Evolutionary conservation across 2,113 vertebrate genomes (phyloP).

Genomic region (Oceanites oceanicus): DNA sequence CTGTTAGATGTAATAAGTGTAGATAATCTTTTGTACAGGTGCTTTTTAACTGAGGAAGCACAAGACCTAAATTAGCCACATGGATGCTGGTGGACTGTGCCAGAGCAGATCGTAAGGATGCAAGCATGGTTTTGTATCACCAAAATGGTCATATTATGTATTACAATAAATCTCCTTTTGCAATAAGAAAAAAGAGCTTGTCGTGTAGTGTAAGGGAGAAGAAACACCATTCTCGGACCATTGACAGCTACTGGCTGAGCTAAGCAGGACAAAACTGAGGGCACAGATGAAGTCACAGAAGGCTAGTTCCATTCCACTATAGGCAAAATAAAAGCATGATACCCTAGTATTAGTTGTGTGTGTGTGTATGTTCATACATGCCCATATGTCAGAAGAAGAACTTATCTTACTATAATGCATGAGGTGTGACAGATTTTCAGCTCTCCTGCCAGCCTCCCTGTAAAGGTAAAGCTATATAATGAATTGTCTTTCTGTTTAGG

Average conservation of each 20-base stretch:
- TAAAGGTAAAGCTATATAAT: neutral
- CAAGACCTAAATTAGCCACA: conserved; percentile 43
- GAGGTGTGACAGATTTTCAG: neutral
- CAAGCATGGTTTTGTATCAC: conserved; percentile 5
- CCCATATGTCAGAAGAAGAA: neutral
- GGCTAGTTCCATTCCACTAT: neutral
- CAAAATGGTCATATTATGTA: neutral
- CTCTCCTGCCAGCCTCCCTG: neutral
- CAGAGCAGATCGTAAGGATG: conserved; percentile 15
- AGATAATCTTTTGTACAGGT: conserved; percentile 78
- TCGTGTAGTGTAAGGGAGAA: neutral
- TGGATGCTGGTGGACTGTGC: conserved; percentile 2
- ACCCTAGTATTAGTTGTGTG: neutral
- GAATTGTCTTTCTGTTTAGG: neutral
- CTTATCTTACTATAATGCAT: neutral
- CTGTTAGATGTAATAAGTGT: conserved; percentile 77
- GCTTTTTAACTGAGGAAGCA: conserved; percentile 70
- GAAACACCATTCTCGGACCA: neutral
- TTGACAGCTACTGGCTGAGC: neutral
- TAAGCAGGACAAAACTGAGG: neutral
- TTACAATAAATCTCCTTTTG: neutral
- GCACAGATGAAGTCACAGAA: neutral
- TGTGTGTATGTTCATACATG: neutral
- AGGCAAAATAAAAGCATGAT: neutral
- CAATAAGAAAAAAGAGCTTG: neutral